Evolutionary conservation across 2,888 invertebrate genomes (phyloP).

Genomic region (Pyrgus malvae): DNA sequence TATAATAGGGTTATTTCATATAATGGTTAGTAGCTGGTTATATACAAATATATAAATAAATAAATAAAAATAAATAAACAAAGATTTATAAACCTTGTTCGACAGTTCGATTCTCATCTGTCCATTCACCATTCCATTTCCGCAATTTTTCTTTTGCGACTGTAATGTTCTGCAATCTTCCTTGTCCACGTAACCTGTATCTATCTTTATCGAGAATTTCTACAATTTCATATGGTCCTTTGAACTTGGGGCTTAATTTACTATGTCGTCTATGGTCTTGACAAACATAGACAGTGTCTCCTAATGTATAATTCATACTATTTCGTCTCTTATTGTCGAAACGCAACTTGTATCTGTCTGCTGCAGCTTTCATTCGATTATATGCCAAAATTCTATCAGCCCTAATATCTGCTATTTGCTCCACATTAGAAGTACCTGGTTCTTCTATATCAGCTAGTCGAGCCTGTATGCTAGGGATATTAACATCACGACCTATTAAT

Average conservation of each 20-base stretch:
- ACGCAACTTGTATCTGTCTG: slow-evolving; percentile 12
- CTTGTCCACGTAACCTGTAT: slow-evolving; percentile 1
- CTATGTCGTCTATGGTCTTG: slow-evolving; percentile 37
- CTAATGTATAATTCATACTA: slow-evolving; percentile 26
- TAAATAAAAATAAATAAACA: background rate
- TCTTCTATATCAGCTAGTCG: slow-evolving; percentile 16
- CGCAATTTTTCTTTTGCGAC: slow-evolving; percentile 4
- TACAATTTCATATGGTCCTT: slow-evolving; percentile 24
- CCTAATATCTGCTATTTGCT: slow-evolving; percentile 3
- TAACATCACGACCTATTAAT: slow-evolving; percentile 21
- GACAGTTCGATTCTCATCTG: slow-evolving; percentile 1
- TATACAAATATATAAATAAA: background rate
- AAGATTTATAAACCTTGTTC: background rate
- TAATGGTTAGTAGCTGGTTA: background rate
- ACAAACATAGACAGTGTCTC: slow-evolving; percentile 34
- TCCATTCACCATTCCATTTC: slow-evolving; percentile 10
- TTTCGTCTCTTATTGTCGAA: slow-evolving; percentile 12
- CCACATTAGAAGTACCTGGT: background rate
- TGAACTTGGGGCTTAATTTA: slow-evolving; percentile 34
- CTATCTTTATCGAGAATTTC: slow-evolving; percentile 1
- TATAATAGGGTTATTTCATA: background rate
- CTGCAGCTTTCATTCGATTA: slow-evolving; percentile 3
- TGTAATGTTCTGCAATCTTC: slow-evolving; percentile 7
- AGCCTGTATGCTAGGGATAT: slow-evolving; percentile 29
- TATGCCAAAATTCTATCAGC: slow-evolving; percentile 10